Evolutionary conservation across 2,113 vertebrate species (phyloP), one percentile per base, ranked within the genome.

Genomic region (Ammodytes marinus): DNA sequence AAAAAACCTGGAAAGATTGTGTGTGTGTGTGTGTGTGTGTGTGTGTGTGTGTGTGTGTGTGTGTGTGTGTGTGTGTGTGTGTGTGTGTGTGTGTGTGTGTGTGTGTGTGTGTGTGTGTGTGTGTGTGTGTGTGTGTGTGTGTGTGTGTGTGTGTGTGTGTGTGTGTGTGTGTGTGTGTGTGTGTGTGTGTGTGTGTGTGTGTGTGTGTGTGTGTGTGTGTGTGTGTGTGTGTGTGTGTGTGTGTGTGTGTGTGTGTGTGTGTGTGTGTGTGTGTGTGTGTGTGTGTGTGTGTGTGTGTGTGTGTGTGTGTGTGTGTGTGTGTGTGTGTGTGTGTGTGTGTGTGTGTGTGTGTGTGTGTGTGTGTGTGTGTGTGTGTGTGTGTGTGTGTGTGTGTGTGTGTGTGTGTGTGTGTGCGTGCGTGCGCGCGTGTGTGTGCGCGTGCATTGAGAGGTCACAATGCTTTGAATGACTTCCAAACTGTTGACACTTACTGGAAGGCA

Each of bases 391-490:
- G 6, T 52, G 50, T 52, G 50, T 52, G 50, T 52, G 50, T 52
- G 50, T 3, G 17, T 45, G 40, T 19, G 42, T 27, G 42, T 64
- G 61, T 13, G 40, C 10, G 15, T 45, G n/a, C 9, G 45, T 35
- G 12, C 50, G 39, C 19, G 49, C 17, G 17, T 45, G 40, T 19
- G 42, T 27, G 42, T 64, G 61, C 6, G 40, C 10, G 15, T 45
- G 15, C 27, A 27, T 27, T 61, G 9, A 9, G 59, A 68, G 55
- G 74, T 78, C 79, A 73, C 73, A 2, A 13, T 59, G 70, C 7
- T 19, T 50, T 65, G 53, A 82, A 70, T 17, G 8, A 70, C 77
- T 49, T 74, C 61, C 66, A 79, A 82, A 55, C 47, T 47, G 40
- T 19, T 35, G 53, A 66, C 55, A 55, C 19, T 8, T 27, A 19